Percentiles rank a stretch among this genome's conserved stretches.
Evolutionary conservation across 2,797 vertebrate genomes (phyloP).

Genomic region (Eulemur albifrons): DNA sequence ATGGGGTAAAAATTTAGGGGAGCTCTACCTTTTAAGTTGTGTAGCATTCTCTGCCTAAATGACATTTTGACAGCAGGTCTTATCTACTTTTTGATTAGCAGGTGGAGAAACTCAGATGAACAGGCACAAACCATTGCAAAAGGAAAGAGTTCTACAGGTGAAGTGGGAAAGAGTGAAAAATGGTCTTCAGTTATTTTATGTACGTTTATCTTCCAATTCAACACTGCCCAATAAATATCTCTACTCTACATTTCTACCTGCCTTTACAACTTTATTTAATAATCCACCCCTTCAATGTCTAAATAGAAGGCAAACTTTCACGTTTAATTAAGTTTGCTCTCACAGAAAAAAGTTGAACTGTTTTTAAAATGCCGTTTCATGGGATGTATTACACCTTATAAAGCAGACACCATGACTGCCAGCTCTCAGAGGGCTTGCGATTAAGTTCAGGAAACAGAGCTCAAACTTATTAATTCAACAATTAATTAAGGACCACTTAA

Average conservation of each 20-base stretch:
- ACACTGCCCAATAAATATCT: not conserved
- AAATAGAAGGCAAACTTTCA: not conserved
- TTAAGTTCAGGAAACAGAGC: conserved; percentile 32
- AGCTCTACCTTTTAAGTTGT: not conserved
- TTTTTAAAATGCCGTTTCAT: not conserved
- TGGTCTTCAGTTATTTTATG: not conserved
- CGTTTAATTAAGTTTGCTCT: not conserved
- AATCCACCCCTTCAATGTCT: not conserved
- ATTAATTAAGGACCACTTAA: not conserved
- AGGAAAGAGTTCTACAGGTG: not conserved
- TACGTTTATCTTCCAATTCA: conserved; percentile 17
- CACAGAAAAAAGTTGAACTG: not conserved
- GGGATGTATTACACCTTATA: not conserved
- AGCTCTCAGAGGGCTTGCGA: not conserved
- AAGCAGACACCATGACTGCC: not conserved
- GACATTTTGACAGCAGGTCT: not conserved
- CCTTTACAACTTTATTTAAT: not conserved
- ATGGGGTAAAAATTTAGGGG: not conserved
- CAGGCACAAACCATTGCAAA: conserved; percentile 1
- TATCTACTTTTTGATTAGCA: not conserved
- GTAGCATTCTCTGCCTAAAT: not conserved
- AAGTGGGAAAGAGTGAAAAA: conserved; percentile 36
- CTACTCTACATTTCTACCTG: not conserved
- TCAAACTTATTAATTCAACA: conserved; percentile 19
- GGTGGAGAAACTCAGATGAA: not conserved